Conservation (phyloP, 2,888 invertebrate species). For the Agrochola circellaris region DNA sequence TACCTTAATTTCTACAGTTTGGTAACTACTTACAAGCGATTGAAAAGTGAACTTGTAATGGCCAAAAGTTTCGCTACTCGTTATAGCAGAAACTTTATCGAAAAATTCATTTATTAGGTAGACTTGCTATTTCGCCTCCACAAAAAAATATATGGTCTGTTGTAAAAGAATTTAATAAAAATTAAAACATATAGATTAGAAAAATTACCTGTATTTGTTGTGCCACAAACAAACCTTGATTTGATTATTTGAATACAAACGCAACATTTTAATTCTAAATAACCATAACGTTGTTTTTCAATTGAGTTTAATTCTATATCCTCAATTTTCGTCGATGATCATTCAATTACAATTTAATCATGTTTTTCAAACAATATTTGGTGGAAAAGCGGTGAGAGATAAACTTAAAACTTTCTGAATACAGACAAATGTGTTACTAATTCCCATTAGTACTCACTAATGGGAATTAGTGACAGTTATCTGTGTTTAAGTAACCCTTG, state of each 20-base stretch:
- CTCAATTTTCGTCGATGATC: no score
- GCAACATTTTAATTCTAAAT: not conserved
- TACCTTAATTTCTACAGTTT: slow-evolving; percentile 32
- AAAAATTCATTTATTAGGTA: not conserved
- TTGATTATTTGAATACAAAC: not conserved
- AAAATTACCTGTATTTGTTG: not conserved
- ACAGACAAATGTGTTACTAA: not conserved
- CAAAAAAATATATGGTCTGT: not conserved
- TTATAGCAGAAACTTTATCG: slow-evolving; percentile 8
- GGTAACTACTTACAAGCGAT: slow-evolving; percentile 20
- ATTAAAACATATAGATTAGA: not conserved
- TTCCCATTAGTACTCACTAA: not conserved
- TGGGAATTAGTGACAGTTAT: no score
- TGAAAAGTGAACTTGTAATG: slow-evolving; percentile 19
- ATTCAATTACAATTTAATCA: not conserved
- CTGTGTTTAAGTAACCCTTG: no score
- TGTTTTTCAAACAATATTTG: not conserved
- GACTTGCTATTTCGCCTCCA: not conserved
- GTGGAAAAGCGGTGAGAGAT: no score
- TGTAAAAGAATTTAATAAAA: not conserved
- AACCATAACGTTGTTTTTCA: not conserved
- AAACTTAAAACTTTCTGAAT: no score
- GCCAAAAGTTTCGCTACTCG: slow-evolving; percentile 7
- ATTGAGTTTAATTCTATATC: not conserved
- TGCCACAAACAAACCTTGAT: not conserved